These are phyloP conservation scores for Condylura cristata DNA, from an alignment of 2,113 vertebrate species.

Conservation along the genomic window DNA sequence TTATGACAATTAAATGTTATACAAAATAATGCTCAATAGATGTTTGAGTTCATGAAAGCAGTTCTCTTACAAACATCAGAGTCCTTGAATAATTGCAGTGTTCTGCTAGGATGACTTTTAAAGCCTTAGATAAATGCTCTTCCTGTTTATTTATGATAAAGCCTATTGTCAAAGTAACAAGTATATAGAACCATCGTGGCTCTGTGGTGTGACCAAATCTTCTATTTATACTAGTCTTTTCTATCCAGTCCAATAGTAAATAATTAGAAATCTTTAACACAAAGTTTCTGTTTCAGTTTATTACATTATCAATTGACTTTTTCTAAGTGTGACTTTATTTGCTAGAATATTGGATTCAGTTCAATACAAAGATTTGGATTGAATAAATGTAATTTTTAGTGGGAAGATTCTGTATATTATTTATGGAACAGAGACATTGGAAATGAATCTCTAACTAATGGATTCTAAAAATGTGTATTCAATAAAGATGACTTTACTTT, in stretches of 20 bases:
- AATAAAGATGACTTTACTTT: background rate
- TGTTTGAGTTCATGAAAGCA: slow-evolving; percentile 33
- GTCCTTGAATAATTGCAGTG: background rate
- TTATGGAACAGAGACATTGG: background rate
- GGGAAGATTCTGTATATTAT: background rate
- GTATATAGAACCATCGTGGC: background rate
- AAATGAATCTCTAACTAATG: background rate
- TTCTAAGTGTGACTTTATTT: background rate
- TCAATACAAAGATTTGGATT: background rate
- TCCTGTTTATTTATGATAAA: slow-evolving; percentile 37
- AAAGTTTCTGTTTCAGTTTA: slow-evolving; percentile 17
- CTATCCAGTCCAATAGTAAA: background rate
- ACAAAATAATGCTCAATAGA: background rate
- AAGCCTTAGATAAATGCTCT: background rate
- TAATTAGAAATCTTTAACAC: background rate
- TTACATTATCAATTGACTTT: background rate
- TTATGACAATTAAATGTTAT: background rate
- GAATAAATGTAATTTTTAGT: background rate
- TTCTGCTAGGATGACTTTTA: slow-evolving; percentile 57
- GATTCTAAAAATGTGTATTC: background rate
- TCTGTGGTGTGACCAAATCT: slow-evolving; percentile 29
- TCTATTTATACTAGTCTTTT: slow-evolving; percentile 8
- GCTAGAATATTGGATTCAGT: background rate
- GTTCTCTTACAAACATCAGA: slow-evolving; percentile 32
- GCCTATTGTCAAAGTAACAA: slow-evolving; percentile 31